Evolutionary conservation across 2,797 vertebrate genomes (phyloP), one percentile per base, ranked within the genome.

Genomic region (Menidia menidia): DNA sequence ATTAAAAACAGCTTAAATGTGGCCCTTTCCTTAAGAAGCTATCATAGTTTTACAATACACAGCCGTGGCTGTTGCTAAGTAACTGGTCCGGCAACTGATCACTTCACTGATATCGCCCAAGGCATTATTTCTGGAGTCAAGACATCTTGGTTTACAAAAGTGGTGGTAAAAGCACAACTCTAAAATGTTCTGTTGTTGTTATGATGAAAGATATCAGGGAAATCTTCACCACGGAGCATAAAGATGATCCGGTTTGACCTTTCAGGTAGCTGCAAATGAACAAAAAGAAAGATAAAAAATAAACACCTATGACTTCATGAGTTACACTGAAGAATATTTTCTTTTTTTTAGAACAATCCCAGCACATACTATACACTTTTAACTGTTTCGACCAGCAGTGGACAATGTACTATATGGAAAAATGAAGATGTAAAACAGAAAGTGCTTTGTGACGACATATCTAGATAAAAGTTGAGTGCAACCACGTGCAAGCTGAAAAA

Each of bases 61-160:
- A 35, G 41, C 64, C 32, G 59, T 3, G 7, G 48, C 68, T 79
- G 83, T 89, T 90, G 86, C 86, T 83, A 81, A 80, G 84, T 68
- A 78, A 88, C 80, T 68, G 77, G 25, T 64, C 25, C 2, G 0
- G 64, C 43, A 61, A 47, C 56, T 75, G 52, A 85, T 82, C 69
- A 67, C 33, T 44, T 56, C 52, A 33, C 69, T 70, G 53, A 77
- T 79, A 77, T 72, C 67, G 69, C 54, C 68, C 35, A 70, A 35
- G 45, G 48, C 52, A 62, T 72, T 73, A 68, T 81, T 66, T 57
- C 62, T 45, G 39, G 43, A 65, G 50, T 75, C 58, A 61, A 52
- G 57, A 57, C 15, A 25, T 65, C 31, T 80, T 47, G 65, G 45
- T 68, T 7, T 7, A 66, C 65, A 55, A 60, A 71, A 75, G 50